phyloP scores from a whole-genome alignment of 2,888 invertebrate species.

The Lasioglossum marginatum region DNA sequence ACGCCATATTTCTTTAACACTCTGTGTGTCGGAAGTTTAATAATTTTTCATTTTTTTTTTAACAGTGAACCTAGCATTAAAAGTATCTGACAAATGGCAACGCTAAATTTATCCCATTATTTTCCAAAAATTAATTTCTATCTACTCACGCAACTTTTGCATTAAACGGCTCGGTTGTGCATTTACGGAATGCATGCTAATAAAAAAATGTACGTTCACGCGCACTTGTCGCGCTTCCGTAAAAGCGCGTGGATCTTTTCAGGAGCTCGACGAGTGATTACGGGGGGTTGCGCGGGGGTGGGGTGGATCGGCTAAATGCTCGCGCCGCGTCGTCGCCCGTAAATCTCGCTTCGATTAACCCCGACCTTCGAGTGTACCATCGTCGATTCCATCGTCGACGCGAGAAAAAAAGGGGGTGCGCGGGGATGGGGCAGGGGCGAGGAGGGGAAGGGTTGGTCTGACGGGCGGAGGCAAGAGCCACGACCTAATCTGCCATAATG shows the following conservation, averaged over 20 bases:
- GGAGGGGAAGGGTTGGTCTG: background rate
- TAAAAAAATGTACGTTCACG: background rate
- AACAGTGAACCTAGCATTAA: too few relatives aligned
- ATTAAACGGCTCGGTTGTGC: background rate
- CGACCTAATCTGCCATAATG: constrained; percentile 66
- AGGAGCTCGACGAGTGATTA: background rate
- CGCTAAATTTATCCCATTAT: too few relatives aligned
- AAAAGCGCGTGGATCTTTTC: background rate
- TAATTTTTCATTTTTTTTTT: too few relatives aligned
- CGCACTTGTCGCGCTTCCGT: background rate
- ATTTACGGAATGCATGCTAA: background rate
- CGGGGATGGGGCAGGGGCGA: background rate
- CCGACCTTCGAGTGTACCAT: constrained; percentile 58
- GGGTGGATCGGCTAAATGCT: background rate
- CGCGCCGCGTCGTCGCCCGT: background rate
- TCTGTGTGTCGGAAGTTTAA: too few relatives aligned
- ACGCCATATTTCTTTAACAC: background rate
- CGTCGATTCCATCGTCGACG: constrained; percentile 17
- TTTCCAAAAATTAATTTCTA: background rate
- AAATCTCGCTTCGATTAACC: constrained; percentile 47
- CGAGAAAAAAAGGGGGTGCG: background rate
- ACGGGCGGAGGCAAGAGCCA: constrained; percentile 41
- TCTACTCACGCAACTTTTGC: background rate
- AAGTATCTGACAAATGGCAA: too few relatives aligned
- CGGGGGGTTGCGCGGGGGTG: background rate